Base-by-base conservation (phyloP, 2,113 vertebrate genomes). In the Callipepla squamata region DNA sequence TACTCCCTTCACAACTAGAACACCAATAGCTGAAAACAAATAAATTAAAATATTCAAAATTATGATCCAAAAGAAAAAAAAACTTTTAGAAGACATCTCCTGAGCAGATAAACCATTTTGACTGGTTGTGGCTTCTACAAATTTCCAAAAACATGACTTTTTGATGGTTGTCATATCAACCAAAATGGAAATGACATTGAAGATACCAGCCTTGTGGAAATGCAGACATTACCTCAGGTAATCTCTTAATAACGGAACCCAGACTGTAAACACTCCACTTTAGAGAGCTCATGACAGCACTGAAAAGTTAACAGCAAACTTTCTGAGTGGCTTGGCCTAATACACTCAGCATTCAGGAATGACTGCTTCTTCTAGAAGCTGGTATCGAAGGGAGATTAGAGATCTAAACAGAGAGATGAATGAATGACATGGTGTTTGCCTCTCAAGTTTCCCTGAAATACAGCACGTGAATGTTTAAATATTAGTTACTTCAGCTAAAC, bases 251-350 rank as follows among this genome's bases (percentile, higher is more conserved):
- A 18, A 82, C 69, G 59, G 28, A 12, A 63, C 9, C 13, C 11
- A 7, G 38, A 6, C 47, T 7, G 15, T 13, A 63, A 38, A n/a
- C 15, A 32, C 0, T 1, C 12, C 28, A 21, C 20, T 50, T 16
- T 58, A 44, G 5, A 20, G 34, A 73, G 12, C 14, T 57, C 23
- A 28, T 40, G 50, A 40, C 2, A 4, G 19, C 4, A 2, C 40
- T 62, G 36, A 26, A 26, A 28, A 40, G 19, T 38, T 25, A 50
- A 34, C 19, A 63, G 12, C 10, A 75, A 55, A 38, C 11, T 59
- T 73, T 25, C 55, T 74, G 30, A 62, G n/a, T 38, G 58, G 5
- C 11, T 78, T 75, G 34, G 15, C 38, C 38, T 80, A 23, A 42
- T 38, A 59, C 6, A 30, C 81, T 59, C 44, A 89, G 19, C 6